Evolutionary conservation across 2,888 invertebrate species (phyloP), one percentile per base, ranked within the genome.

Genomic region (Steinernema scapterisci): DNA sequence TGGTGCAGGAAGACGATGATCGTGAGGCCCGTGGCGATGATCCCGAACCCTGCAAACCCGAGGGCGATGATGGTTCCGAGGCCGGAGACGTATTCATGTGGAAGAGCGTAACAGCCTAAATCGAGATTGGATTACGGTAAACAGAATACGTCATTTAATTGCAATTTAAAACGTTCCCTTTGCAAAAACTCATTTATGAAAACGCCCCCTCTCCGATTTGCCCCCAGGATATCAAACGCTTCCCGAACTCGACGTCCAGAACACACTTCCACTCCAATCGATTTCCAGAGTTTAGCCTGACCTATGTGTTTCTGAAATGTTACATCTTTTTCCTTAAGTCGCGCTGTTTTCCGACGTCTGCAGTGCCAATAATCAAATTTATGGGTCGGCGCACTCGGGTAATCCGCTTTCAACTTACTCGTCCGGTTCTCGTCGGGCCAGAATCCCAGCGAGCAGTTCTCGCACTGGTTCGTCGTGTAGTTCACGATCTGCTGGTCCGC

Each of bases 1-100:
- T 94, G 92, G 21, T 92, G 91, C 72, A 93, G 89, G 90, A 95
- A 95, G 23, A 95, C 93, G 7, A 92, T 91, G 73, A 92, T 91
- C 3, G 94, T 93, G 88, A 93, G 92, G 44, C 90, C 88, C 0
- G 92, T 95, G 77, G 94, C 91, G 73, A 94, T 89, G 80, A 95
- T 93, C 19, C 97, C 96, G 0, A 92, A 91, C 9, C 81, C 73
- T 9, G 86, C 85, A 23, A 86, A 81, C 13, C 82, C 73, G 7
- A 86, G 79, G 11, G 86, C 85, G 3, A 81, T 73, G 54, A 86
- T 76, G 23, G 79, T 76, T 13, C 80, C 82, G 52, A 80, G 75
- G 0, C 80, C 80, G 2, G 80, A 77, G 38, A 71, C 71, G 51
- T 81, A 77, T 23, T 77, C 80, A 54, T 81, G 71, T 9, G 77